Percentiles rank a stretch among this genome's conserved stretches.
Conservation (phyloP, 1,140 invertebrate genomes). For the Galleria mellonella region DNA sequence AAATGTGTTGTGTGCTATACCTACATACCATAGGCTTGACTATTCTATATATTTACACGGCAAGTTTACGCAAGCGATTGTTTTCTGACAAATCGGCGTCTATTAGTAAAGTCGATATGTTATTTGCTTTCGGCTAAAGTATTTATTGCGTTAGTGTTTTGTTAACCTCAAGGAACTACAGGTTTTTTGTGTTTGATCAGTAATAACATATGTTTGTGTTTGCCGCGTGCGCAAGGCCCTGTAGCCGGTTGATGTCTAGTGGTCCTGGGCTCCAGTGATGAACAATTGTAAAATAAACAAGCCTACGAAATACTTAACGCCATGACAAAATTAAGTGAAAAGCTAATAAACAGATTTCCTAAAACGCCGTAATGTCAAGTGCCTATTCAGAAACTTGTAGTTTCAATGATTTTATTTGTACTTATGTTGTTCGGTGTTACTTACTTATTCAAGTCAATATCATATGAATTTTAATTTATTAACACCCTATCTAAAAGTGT, state of each 20-base stretch:
- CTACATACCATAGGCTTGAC: slow-evolving; percentile 16
- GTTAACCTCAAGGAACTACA: slow-evolving; percentile 66
- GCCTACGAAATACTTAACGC: too few relatives aligned
- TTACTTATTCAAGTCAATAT: not conserved
- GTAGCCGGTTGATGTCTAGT: not conserved
- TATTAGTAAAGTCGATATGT: slow-evolving; percentile 45
- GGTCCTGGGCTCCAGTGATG: not conserved
- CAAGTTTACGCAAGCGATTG: slow-evolving; percentile 41
- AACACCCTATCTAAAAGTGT: too few relatives aligned
- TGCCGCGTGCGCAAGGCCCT: slow-evolving; percentile 34
- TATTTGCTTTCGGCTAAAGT: slow-evolving; percentile 50
- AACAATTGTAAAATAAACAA: too few relatives aligned
- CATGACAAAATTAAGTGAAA: too few relatives aligned
- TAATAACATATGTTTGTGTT: slow-evolving; percentile 60
- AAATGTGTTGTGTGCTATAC: too few relatives aligned
- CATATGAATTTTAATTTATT: too few relatives aligned
- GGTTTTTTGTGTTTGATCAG: slow-evolving; percentile 64
- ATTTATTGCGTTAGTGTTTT: slow-evolving; percentile 65
- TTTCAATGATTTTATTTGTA: too few relatives aligned
- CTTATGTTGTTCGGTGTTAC: slow-evolving; percentile 3
- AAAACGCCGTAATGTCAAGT: too few relatives aligned
- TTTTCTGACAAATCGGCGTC: slow-evolving; percentile 52
- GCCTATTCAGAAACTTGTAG: not conserved
- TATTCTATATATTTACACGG: slow-evolving; percentile 39
- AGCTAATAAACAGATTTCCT: too few relatives aligned